These are phyloP conservation scores for Nothoprocta pentlandii DNA, from an alignment of 2,113 vertebrate species.

Conservation along the genomic window DNA sequence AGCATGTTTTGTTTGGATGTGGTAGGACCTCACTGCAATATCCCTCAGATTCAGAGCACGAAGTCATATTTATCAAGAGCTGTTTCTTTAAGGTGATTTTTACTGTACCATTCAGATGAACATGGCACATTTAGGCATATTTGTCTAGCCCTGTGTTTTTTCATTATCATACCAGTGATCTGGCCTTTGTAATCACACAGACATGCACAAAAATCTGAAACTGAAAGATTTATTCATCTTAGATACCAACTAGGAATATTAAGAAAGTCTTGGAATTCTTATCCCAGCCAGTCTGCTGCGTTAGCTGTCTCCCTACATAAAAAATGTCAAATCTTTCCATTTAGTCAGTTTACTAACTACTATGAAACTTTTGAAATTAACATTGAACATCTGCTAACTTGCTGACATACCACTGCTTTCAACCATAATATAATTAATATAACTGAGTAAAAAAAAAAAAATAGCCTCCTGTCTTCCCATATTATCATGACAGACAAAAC, in stretches of 20 bases:
- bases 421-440: neutral
- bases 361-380: constrained; percentile 40
- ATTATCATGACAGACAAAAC: neutral
- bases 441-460: neutral
- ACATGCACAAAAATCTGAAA: neutral
- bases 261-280: neutral
- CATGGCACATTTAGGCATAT: neutral
- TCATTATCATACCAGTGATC: neutral
- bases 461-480: neutral
- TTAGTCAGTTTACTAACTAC: neutral
- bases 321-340: constrained; percentile 30
- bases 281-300: neutral
- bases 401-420: neutral
- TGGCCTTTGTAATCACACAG: neutral
- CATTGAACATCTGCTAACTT: constrained; percentile 16
- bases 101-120: neutral
- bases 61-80: neutral
- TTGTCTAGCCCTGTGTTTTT: neutral
- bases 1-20: neutral
- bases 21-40: neutral
- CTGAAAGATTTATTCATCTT: neutral
- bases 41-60: rapidly evolving
- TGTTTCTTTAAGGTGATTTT: neutral
- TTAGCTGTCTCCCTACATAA: neutral
- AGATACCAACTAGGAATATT: neutral